These are phyloP conservation scores for Halichoerus grypus DNA, from an alignment of 2,113 vertebrate genomes.

Conservation along the genomic window DNA sequence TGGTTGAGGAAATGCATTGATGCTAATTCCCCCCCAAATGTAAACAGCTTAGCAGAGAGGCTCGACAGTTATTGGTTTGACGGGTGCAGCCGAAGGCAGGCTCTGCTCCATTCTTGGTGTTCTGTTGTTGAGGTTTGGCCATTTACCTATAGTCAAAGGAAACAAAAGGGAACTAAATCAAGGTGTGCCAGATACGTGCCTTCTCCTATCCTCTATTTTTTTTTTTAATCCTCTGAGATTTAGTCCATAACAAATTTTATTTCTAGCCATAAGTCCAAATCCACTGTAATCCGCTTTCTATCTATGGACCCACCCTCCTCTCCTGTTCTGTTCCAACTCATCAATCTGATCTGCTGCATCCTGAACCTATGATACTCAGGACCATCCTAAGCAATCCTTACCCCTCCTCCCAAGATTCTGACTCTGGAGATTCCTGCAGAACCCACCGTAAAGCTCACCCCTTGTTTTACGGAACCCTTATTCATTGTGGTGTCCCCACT, in stretches of 20 bases:
- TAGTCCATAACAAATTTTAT: neutral
- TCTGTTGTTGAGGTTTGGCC: neutral
- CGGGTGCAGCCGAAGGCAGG: rapidly evolving
- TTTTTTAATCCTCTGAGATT: neutral
- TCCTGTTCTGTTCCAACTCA: rapidly evolving
- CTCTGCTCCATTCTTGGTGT: no score
- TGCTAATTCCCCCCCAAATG: neutral
- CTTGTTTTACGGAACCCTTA: rapidly evolving
- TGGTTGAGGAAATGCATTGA: neutral
- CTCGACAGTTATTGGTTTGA: rapidly evolving
- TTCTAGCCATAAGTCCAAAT: neutral
- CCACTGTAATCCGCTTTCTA: neutral
- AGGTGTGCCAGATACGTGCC: no score
- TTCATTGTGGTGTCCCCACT: neutral
- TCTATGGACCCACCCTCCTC: rapidly evolving
- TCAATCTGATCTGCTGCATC: rapidly evolving
- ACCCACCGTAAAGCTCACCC: rapidly evolving
- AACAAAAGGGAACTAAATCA: neutral
- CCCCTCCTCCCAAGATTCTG: neutral
- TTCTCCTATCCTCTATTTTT: neutral
- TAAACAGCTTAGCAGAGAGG: rapidly evolving
- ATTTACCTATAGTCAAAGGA: neutral
- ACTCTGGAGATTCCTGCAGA: neutral
- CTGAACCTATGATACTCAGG: rapidly evolving
- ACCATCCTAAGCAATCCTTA: neutral